Evolutionary conservation across 1,140 invertebrate genomes (phyloP).

Genomic region (Pectinophora gossypiella): DNA sequence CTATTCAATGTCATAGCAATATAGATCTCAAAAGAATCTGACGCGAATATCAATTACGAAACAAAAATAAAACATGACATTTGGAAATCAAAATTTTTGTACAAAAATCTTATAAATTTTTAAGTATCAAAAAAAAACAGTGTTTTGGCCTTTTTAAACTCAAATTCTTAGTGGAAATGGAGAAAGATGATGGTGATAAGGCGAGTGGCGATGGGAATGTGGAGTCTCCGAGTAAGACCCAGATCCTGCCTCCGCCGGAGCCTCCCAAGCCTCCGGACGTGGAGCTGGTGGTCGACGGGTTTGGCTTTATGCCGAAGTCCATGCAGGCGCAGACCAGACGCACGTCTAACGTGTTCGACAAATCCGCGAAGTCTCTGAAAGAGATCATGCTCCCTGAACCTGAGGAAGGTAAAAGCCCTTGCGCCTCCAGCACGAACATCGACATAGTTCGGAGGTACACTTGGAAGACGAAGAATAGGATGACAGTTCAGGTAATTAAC

Average conservation of each 20-base stretch:
- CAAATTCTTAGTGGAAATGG: conserved; percentile 48
- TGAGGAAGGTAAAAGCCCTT: conserved; percentile 29
- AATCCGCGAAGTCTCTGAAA: conserved; percentile 20
- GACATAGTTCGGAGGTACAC: conserved; percentile 77
- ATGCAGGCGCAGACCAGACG: conserved; percentile 1
- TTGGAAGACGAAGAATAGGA: conserved; percentile 78
- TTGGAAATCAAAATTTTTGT: too few relatives aligned
- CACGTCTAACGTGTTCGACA: conserved; percentile 9
- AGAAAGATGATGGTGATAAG: conserved; percentile 36
- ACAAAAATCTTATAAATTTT: too few relatives aligned
- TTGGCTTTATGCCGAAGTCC: conserved; percentile 58
- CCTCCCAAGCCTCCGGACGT: conserved; percentile 44
- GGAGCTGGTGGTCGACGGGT: conserved; percentile 56
- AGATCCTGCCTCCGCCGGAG: conserved; percentile 16
- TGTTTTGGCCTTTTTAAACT: too few relatives aligned
- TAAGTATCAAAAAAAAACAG: too few relatives aligned
- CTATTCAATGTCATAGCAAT: too few relatives aligned
- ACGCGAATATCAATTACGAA: too few relatives aligned
- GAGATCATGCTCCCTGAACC: conserved; percentile 15
- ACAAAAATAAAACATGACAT: too few relatives aligned
- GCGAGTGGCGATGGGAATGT: conserved; percentile 35
- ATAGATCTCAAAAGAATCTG: too few relatives aligned
- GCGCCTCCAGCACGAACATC: conserved; percentile 55
- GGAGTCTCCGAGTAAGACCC: conserved; percentile 2
- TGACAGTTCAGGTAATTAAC: conserved; percentile 76